A percentile compares a stretch with the other conserved stretches of the same genome.
These are phyloP conservation scores for Auanema sp. DNA, from an alignment of 2,888 invertebrate species.

Conservation along the genomic window DNA sequence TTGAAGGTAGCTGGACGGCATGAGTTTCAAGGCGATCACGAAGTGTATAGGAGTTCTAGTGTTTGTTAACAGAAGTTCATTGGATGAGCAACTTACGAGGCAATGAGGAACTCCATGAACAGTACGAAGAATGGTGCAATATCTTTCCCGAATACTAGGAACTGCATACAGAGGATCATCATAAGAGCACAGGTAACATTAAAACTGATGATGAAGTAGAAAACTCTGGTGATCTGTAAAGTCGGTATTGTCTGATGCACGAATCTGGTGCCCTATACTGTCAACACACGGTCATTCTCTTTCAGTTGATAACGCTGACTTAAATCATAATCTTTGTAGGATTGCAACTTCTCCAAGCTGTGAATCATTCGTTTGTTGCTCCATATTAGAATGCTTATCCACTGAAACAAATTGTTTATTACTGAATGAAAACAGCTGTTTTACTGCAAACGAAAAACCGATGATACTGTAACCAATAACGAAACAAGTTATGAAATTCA, in stretches of 20 bases:
- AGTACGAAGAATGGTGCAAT: constrained; percentile 14
- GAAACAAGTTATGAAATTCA: no score
- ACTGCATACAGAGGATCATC: constrained; percentile 8
- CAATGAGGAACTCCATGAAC: constrained; percentile 20
- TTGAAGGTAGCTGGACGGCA: not conserved
- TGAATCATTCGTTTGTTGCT: constrained; percentile 2
- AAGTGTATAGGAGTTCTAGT: constrained; percentile 13
- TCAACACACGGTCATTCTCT: constrained; percentile 13
- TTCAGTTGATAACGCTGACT: constrained; percentile 15
- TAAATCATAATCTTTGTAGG: constrained; percentile 4
- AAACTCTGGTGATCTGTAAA: constrained; percentile 11
- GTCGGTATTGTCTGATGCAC: not conserved
- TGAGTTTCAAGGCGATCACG: constrained; percentile 10
- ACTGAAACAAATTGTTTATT: constrained; percentile 3
- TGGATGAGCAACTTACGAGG: constrained; percentile 1
- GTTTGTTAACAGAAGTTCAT: not conserved
- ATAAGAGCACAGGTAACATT: constrained; percentile 7
- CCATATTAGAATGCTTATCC: constrained; percentile 6
- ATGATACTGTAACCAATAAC: no score
- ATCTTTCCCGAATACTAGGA: constrained; percentile 6
- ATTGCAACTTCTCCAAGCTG: not conserved
- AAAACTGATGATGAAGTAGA: constrained; percentile 17
- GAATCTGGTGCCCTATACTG: not conserved
- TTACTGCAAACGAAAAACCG: no score
- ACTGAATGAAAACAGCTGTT: no score